These are phyloP conservation scores for Cebus imitator DNA, from an alignment of 2,113 vertebrate genomes.

Conservation along the genomic window DNA sequence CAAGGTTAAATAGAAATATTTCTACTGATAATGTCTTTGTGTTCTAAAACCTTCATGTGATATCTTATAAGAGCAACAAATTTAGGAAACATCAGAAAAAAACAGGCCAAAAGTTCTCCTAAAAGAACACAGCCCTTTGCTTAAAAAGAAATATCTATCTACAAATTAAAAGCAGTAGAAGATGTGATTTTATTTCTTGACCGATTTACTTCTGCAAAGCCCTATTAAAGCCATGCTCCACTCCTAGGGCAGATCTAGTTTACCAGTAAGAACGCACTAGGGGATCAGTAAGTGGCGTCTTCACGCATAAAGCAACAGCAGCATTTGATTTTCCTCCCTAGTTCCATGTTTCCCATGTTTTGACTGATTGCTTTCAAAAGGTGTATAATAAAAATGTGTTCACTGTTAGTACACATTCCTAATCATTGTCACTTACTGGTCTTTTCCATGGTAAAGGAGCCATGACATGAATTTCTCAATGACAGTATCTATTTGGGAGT, in stretches of 20 bases:
- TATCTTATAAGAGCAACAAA: conserved; percentile 29
- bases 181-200: conserved; percentile 26
- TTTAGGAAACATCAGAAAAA: background rate
- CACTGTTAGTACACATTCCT: background rate
- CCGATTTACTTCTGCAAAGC: background rate
- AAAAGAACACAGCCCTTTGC: background rate
- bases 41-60: background rate
- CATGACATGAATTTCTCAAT: conserved; percentile 47
- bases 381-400: background rate
- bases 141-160: background rate
- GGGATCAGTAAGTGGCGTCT: background rate
- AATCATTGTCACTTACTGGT: background rate
- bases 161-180: background rate
- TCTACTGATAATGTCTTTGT: background rate
- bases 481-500: conserved; percentile 25
- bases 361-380: background rate
- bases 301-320: background rate
- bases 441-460: conserved; percentile 54
- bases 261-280: background rate
- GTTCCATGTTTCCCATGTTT: background rate
- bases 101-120: background rate
- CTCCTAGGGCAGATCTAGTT: background rate
- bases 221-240: background rate
- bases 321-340: background rate
- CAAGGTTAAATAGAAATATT: background rate